Conservation (phyloP, 2,113 vertebrate genomes). For the Nesoenas mayeri region DNA sequence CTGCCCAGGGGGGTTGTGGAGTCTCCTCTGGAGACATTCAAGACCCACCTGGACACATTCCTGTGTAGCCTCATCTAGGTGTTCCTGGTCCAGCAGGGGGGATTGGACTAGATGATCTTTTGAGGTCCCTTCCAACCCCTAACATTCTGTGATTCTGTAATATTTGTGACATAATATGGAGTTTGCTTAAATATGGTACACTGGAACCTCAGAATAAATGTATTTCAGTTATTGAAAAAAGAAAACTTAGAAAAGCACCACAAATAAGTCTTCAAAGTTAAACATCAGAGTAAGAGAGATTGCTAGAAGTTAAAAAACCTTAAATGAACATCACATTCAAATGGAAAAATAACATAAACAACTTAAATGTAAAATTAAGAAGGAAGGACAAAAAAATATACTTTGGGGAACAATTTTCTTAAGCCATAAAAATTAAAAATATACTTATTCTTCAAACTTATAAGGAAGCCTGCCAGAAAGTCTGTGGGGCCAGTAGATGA, state of each 20-base stretch:
- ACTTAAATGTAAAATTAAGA: conserved; percentile 23
- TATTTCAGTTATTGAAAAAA: neutral
- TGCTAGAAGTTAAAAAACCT: neutral
- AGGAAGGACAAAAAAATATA: neutral
- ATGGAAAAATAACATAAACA: neutral
- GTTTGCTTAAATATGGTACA: neutral
- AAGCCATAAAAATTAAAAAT: conserved; percentile 24
- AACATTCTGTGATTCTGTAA: too few species aligned
- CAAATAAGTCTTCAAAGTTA: neutral
- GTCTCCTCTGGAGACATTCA: too few species aligned
- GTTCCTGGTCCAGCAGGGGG: too few species aligned
- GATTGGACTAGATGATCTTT: too few species aligned
- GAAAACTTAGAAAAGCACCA: neutral
- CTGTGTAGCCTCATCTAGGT: too few species aligned
- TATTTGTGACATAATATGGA: neutral
- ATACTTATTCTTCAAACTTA: conserved; percentile 6
- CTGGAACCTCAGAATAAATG: neutral
- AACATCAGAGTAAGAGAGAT: neutral
- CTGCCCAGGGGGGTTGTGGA: too few species aligned
- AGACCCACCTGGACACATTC: too few species aligned
- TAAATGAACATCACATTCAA: neutral
- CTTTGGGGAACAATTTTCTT: conserved; percentile 2
- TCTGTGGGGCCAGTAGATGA: neutral
- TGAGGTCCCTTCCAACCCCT: too few species aligned
- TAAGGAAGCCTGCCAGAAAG: conserved; percentile 7